These are phyloP conservation scores for Brachylomia viminalis DNA, from an alignment of 2,888 invertebrate genomes.

Conservation along the genomic window DNA sequence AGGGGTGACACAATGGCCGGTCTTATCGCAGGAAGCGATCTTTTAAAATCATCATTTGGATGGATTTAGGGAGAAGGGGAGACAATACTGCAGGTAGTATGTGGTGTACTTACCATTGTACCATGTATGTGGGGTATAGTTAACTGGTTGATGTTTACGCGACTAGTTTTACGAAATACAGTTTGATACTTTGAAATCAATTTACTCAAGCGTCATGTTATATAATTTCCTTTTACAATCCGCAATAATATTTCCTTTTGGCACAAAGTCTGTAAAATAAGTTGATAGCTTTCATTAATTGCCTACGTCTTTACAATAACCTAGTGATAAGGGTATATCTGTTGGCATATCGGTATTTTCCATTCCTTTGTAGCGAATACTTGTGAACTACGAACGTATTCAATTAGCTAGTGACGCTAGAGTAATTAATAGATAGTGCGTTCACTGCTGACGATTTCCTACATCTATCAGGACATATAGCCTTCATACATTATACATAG, in stretches of 20 bases:
- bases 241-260: conserved; percentile 25
- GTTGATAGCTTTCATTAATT: conserved; percentile 42
- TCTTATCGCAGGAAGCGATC: no score
- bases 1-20: no score
- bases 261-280: conserved; percentile 18
- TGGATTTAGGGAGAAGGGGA: no score
- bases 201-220: not conserved
- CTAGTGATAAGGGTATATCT: conserved; percentile 53
- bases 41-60: no score
- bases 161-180: not conserved
- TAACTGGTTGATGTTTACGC: not conserved
- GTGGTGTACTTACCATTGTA: no score
- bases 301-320: conserved; percentile 25
- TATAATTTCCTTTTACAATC: conserved; percentile 30
- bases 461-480: conserved; percentile 22
- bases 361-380: conserved; percentile 55
- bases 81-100: no score
- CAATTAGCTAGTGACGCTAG: conserved; percentile 22
- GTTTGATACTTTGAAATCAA: not conserved
- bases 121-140: no score
- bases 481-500: conserved; percentile 55
- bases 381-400: conserved; percentile 29
- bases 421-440: conserved; percentile 25
- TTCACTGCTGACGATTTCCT: conserved; percentile 50
- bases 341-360: conserved; percentile 64